Evolutionary conservation across 2,888 invertebrate genomes (phyloP).

Genomic region (Ormyrus thymus): DNA sequence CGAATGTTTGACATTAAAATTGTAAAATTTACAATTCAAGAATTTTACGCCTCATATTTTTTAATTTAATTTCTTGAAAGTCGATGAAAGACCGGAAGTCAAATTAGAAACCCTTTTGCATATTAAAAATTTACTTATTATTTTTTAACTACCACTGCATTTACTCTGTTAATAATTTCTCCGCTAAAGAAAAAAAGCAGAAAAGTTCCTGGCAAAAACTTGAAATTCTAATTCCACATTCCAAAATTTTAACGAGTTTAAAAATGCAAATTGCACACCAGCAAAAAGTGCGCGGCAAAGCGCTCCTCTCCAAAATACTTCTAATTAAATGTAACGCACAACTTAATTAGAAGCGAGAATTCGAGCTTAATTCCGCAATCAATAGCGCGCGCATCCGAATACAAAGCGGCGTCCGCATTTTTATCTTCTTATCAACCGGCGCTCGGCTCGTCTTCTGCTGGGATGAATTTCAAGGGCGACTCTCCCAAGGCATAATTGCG

Average conservation of each 20-base stretch:
- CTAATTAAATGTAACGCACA: too few species aligned
- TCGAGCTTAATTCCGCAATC: neutral
- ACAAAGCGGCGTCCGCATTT: conserved; percentile 11
- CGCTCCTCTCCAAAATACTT: neutral
- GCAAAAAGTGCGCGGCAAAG: neutral
- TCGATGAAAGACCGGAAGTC: too few species aligned
- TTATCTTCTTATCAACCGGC: neutral
- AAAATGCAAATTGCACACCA: conserved; percentile 21
- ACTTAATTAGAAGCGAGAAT: neutral
- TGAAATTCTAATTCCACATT: neutral
- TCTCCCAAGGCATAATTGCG: conserved; percentile 62
- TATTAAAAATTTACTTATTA: too few species aligned
- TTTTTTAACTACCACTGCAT: too few species aligned
- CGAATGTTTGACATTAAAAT: too few species aligned
- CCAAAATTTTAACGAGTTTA: conserved; percentile 18
- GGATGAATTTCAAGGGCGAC: conserved; percentile 40
- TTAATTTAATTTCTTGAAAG: too few species aligned
- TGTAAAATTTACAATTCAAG: too few species aligned
- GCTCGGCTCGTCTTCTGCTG: neutral
- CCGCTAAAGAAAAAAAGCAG: too few species aligned
- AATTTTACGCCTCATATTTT: too few species aligned
- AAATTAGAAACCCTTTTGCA: too few species aligned
- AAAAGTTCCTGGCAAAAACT: neutral
- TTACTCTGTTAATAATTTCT: too few species aligned
- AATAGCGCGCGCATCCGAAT: conserved; percentile 17